Base-by-base conservation (phyloP, 2,888 invertebrate species). In the Cephus spinipes region DNA sequence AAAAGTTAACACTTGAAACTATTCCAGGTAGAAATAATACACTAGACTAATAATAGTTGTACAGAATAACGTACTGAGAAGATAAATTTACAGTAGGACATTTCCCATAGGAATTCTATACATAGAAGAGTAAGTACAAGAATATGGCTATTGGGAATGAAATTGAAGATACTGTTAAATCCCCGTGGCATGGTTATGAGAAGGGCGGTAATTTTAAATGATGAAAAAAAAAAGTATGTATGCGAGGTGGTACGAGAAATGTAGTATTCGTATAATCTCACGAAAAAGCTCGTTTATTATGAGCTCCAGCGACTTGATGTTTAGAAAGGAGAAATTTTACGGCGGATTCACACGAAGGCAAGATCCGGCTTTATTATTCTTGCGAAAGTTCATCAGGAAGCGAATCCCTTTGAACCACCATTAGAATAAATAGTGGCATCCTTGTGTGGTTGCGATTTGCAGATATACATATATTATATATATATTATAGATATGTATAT, bases 261-360 rank as follows among this genome's bases (percentile, higher is more conserved):
- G 23, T 23, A 9, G 2, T 23, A 55, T 55, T 23, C 55, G 23
- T 23, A 55, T 9, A 55, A 55, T 55, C 23, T 55, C 23, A 9
- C 55, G 55, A 9, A 23, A 23, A 40, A 23, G 23, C 55, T 55
- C 55, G 23, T 23, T 23, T 9, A 9, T 9, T 23, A 55, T 23
- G 23, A 6, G 15, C 23, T 9, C 23, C 9, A 55, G 55, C 9
- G 23, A 23, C 23, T 55, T 55, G 23, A 55, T 55, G 82, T 75
- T 81, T 81, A 80, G 81, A 79, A 79, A 75, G 81, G 76, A 80
- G 73, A 81, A 87, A 87, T 87, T 87, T 87, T 81, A 86, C 85
- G 80, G 81, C 81, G 77, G 76, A 75, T 85, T 84, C 84, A 84
- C 86, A 84, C 82, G 81, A 71, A 55, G 32, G 80, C 77, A 80